Percentiles rank a stretch among this genome's conserved stretches.
phyloP scores from a whole-genome alignment of 2,888 invertebrate species.

The Yponomeuta evonymella region DNA sequence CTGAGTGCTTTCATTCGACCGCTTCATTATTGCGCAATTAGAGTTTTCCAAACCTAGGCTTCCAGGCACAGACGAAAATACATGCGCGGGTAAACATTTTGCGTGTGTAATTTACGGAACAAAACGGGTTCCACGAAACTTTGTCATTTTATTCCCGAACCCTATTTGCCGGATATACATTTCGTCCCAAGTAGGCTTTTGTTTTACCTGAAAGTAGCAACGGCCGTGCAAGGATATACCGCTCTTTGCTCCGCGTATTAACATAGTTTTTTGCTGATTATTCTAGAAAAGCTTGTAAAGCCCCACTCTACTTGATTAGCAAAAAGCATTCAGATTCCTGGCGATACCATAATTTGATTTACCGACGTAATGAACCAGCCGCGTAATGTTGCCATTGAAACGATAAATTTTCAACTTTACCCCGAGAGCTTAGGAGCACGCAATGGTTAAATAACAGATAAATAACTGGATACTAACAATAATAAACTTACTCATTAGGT shows the following conservation, averaged over 20 bases:
- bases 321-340: no score
- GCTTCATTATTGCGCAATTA: neutral
- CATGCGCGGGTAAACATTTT: neutral
- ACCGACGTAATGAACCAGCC: no score
- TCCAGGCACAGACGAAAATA: neutral
- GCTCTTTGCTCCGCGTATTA: no score
- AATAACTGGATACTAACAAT: neutral
- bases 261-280: no score
- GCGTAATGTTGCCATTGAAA: neutral
- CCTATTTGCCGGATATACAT: neutral
- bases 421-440: neutral
- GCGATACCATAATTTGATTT: no score
- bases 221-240: no score
- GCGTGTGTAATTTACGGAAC: neutral
- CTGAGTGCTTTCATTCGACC: neutral
- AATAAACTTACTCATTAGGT: slow-evolving; percentile 23
- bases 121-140: neutral
- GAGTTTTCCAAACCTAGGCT: neutral
- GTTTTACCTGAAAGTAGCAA: no score
- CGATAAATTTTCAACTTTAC: neutral
- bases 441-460: neutral
- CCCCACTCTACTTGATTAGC: no score
- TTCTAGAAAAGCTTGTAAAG: no score
- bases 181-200: no score
- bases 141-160: neutral